These are phyloP conservation scores for Entelurus aequoreus DNA, from an alignment of 2,113 vertebrate species.

Conservation along the genomic window DNA sequence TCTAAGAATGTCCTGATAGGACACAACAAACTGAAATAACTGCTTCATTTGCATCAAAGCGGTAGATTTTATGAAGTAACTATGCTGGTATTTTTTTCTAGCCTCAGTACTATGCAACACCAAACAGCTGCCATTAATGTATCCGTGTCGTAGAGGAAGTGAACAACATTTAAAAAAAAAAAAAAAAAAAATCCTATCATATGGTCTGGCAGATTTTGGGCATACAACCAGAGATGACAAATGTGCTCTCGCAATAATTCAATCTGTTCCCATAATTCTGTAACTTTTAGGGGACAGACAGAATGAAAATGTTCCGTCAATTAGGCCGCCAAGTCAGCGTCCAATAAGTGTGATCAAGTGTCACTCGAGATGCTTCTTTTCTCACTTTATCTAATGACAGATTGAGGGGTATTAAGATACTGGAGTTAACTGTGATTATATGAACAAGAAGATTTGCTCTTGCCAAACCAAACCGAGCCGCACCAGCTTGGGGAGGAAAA, in stretches of 20 bases:
- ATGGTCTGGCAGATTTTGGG: constrained; percentile 83
- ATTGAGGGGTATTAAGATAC: constrained; percentile 73
- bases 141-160: constrained; percentile 72
- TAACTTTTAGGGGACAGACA: constrained; percentile 76
- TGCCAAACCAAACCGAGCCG: neutral
- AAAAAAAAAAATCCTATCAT: constrained; percentile 74
- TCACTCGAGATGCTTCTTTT: constrained; percentile 70
- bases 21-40: constrained; percentile 57
- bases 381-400: constrained; percentile 71
- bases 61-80: constrained; percentile 43
- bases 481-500: neutral
- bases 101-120: constrained; percentile 43
- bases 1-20: constrained; percentile 53
- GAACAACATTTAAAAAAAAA: constrained; percentile 61
- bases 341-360: constrained; percentile 73
- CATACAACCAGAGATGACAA: constrained; percentile 76
- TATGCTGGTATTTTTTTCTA: constrained; percentile 40
- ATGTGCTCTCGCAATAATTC: constrained; percentile 80
- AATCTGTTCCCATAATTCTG: constrained; percentile 81
- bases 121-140: constrained; percentile 62
- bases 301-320: constrained; percentile 71
- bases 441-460: constrained; percentile 54
- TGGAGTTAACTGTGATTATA: constrained; percentile 66
- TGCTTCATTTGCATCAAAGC: constrained; percentile 48
- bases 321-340: constrained; percentile 71